Evolutionary conservation across 2,888 invertebrate species (phyloP), one percentile per base, ranked within the genome.

Genomic region (Cerastis leucographa): DNA sequence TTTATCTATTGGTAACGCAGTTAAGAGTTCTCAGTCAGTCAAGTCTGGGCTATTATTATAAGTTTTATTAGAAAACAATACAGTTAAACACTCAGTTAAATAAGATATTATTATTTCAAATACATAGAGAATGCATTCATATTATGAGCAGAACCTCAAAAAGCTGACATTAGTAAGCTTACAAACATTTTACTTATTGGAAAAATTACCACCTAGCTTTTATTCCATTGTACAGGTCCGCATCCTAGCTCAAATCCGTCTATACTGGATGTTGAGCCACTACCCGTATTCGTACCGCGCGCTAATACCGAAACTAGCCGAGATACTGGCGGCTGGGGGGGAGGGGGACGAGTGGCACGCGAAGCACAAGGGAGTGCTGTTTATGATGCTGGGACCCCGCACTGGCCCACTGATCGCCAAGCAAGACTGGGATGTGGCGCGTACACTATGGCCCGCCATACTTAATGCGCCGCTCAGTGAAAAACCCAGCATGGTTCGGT

Each of bases 381-480:
- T 98, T 93, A 97, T 99, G 74, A 95, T 99, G 85, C 93, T 98
- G 76, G 98, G 98, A 0, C 97, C 98, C 0, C 97, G 97, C 89
- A 94, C 96, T 17, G 97, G 97, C 7, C 97, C 98, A 0, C 94
- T 99, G 12, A 94, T 98, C 2, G 97, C 97, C 17, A 97, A 98
- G 88, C 97, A 98, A 83, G 98, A 98, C 92, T 99, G 99, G 99
- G 96, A 97, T 12, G 97, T 97, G 7, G 95, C 98, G 29, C 94
- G 97, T 59, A 94, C 97, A 44, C 92, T 99, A 0, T 99, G 99
- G 99, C 98, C 98, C 0, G 97, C 98, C 2, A 91, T 99, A 35
- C 96, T 99, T 0, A 97, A 97, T 76, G 98, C 98, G 0, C 98
- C 98, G 82, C 98, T 98, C 68, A 98, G 98, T 5, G 99, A 99